Conservation (phyloP, 2,888 invertebrate species). For the Ochropleura plecta region DNA sequence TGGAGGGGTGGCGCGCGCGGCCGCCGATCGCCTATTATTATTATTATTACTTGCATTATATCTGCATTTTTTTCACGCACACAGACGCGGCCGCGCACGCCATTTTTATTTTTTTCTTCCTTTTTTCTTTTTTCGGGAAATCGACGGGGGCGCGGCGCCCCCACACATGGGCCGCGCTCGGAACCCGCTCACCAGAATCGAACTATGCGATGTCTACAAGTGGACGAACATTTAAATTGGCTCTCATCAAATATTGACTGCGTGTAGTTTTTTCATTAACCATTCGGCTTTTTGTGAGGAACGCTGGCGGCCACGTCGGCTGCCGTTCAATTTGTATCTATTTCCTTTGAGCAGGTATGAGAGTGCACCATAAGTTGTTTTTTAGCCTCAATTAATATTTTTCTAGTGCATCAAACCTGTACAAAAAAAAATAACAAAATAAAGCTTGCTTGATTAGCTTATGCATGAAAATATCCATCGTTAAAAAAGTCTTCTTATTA, state of each 20-base stretch:
- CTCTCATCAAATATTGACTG: conserved; percentile 90
- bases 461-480: background rate
- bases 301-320: conserved; percentile 72
- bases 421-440: background rate
- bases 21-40: conserved; percentile 89
- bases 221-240: conserved; percentile 90
- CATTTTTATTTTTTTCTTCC: conserved; percentile 88
- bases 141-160: conserved; percentile 80
- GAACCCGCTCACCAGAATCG: conserved; percentile 74
- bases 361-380: conserved; percentile 54
- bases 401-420: conserved; percentile 40
- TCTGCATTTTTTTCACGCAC: conserved; percentile 90
- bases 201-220: conserved; percentile 91
- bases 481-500: background rate
- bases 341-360: conserved; percentile 76
- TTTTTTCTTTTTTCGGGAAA: conserved; percentile 86
- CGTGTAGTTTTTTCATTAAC: conserved; percentile 90
- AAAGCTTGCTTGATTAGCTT: conserved; percentile 7
- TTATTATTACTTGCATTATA: conserved; percentile 91
- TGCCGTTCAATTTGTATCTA: conserved; percentile 81
- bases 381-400: conserved; percentile 55
- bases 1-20: conserved; percentile 79
- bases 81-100: conserved; percentile 80
- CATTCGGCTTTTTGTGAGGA: conserved; percentile 84
- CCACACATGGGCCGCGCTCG: conserved; percentile 76